Base-by-base conservation (phyloP, 2,113 vertebrate species). In the Rafetus swinhoei region DNA sequence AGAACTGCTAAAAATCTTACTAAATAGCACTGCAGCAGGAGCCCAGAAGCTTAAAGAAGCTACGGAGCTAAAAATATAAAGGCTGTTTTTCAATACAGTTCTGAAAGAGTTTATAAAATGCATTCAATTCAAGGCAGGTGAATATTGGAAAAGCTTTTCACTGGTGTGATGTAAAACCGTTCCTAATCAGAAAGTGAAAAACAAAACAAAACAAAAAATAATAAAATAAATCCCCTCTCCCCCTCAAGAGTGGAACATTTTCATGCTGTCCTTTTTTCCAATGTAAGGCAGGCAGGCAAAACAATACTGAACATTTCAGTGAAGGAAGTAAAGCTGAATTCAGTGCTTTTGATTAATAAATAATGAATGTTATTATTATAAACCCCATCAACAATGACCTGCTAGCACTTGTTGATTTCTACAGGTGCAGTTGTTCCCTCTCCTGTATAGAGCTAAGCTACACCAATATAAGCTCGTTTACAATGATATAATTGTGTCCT, bases 91-190 rank as follows among this genome's bases (percentile, higher is more conserved):
- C 53, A 85, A 29, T 50, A 50, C 55, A 8, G 21, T 24, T 72
- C 1, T 15, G 10, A 60, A 76, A 86, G 83, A 4, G 4, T 84
- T 91, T 79, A 10, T 54, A 7, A 1, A 54, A 8, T 72, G 35
- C 6, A 89, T 91, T 39, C 69, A 50, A 62, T 45, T 92, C 39
- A 45, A 87, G 56, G 3, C 1, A 80, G 52, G 5, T 85, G 9
- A 57, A 54, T 84, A 87, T 86, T 45, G 19, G 25, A 53, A 24
- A 72, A 55, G 27, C 2, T 59, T 13, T 92, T 77, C 22, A 79
- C 25, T 52, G 24, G 32, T 91, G 18, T 12, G 10, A 8, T 9
- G 4, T 0, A 1, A 13, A 8, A 5, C 2, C 2, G 87, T 86
- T 55, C 5, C 62, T 7, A 85, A 90, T 35, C 35, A 2, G 45